Percentiles rank a stretch among this genome's conserved stretches.
These are phyloP conservation scores for Theonella swinhoei DNA, from an alignment of 37 sponge, comb jelly and placozoan species.

Conservation along the genomic window DNA sequence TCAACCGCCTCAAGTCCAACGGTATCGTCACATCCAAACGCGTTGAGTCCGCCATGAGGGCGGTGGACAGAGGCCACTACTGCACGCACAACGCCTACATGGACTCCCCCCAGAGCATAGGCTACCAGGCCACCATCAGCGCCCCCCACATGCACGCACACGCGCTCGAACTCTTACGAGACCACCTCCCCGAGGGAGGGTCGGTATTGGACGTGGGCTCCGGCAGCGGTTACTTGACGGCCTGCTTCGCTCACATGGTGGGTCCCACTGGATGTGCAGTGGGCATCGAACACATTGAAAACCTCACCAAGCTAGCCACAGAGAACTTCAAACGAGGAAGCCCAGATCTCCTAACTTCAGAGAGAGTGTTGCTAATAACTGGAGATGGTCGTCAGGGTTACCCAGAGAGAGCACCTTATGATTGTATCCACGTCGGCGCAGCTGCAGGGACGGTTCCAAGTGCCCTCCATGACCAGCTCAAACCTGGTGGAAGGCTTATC, in stretches of 20 bases:
- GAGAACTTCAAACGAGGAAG: constrained; percentile 76
- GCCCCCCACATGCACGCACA: constrained; percentile 99
- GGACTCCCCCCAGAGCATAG: constrained; percentile 95
- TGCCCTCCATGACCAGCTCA: constrained; percentile 88
- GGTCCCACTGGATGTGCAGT: constrained; percentile 87
- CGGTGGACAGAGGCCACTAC: constrained; percentile 82
- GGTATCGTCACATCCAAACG: constrained; percentile 67
- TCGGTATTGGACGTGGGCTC: constrained; percentile 90
- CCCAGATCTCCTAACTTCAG: constrained; percentile 47
- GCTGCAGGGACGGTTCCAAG: constrained; percentile 85
- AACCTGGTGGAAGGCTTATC: constrained; percentile 88
- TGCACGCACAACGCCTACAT: constrained; percentile 74
- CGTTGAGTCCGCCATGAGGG: constrained; percentile 86
- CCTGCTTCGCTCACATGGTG: constrained; percentile 96
- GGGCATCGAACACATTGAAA: constrained; percentile 96
- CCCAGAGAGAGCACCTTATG: constrained; percentile 79
- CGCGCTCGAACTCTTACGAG: constrained; percentile 85
- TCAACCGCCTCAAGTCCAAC: constrained; percentile 54
- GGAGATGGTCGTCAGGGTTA: constrained; percentile 96
- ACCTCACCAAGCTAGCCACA: constrained; percentile 75
- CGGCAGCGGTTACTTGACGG: constrained; percentile 94
- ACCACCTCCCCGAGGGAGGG: constrained; percentile 80
- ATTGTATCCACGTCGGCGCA: constrained; percentile 99
- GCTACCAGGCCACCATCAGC: constrained; percentile 94
- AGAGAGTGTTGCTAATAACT: constrained; percentile 42